These are phyloP conservation scores for Nycticryphes semicollaris DNA, from an alignment of 2,113 vertebrate species.

Conservation along the genomic window DNA sequence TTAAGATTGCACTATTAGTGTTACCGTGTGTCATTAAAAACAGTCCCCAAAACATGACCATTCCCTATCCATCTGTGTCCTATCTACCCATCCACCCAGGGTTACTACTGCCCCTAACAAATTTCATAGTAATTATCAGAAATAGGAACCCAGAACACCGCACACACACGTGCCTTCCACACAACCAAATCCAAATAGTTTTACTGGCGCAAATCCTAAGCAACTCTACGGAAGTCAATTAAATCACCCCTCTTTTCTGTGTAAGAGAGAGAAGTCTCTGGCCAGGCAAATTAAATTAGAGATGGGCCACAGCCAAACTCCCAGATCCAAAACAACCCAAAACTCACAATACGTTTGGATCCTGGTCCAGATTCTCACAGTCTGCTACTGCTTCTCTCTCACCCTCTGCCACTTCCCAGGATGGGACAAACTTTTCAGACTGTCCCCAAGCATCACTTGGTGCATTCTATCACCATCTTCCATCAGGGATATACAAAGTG, in stretches of 20 bases:
- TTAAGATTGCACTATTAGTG: neutral
- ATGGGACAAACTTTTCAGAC: neutral
- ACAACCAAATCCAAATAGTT: neutral
- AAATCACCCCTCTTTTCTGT: constrained; percentile 11
- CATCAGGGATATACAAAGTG: neutral
- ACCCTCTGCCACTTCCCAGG: neutral
- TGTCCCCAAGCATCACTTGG: neutral
- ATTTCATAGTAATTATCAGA: neutral
- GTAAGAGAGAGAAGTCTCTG: neutral
- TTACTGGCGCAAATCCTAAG: neutral
- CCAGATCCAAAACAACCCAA: neutral
- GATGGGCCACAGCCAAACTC: constrained; percentile 38
- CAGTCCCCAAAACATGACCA: neutral
- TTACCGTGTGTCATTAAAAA: neutral
- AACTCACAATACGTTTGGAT: neutral
- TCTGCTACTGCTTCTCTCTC: neutral
- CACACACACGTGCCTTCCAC: neutral
- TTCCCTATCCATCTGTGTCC: neutral
- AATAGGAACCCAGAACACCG: neutral
- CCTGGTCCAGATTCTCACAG: constrained; percentile 38
- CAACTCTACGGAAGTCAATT: neutral
- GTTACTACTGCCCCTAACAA: neutral
- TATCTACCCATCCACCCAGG: neutral
- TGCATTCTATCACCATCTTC: neutral
- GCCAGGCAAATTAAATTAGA: constrained; percentile 48